These are phyloP conservation scores for Tupaia chinensis DNA, from an alignment of 2,113 vertebrate species.

Conservation along the genomic window DNA sequence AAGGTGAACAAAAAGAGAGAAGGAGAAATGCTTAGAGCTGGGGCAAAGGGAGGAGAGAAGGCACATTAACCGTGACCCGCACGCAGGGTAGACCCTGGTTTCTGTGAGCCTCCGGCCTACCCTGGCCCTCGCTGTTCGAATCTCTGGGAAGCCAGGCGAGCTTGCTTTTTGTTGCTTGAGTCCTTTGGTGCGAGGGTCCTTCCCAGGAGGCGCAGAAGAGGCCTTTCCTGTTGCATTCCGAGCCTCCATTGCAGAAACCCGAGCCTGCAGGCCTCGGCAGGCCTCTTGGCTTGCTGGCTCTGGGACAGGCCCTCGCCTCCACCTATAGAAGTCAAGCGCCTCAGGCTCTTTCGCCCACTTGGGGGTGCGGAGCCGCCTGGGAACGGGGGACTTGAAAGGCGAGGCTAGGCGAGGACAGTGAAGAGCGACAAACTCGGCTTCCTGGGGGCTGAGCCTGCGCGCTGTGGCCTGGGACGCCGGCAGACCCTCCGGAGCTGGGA, in stretches of 20 bases:
- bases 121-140: accelerated
- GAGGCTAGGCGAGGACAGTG: background rate
- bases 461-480: background rate
- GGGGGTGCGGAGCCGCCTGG: background rate
- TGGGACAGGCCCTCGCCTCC: background rate
- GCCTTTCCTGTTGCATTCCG: background rate
- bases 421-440: accelerated
- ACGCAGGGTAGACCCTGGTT: background rate
- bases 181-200: background rate
- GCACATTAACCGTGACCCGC: background rate
- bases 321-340: background rate
- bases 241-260: background rate
- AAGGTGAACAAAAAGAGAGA: constrained; percentile 4
- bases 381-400: background rate
- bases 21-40: background rate
- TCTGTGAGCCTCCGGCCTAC: constrained; percentile 30
- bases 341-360: background rate
- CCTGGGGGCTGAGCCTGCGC: background rate
- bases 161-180: background rate
- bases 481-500: background rate
- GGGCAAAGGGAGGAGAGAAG: background rate
- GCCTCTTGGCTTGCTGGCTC: background rate
- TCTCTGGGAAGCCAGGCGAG: background rate
- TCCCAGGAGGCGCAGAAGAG: background rate
- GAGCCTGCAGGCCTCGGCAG: background rate